Conservation (phyloP, 1,140 invertebrate genomes). For the Anastatus disparis region DNA sequence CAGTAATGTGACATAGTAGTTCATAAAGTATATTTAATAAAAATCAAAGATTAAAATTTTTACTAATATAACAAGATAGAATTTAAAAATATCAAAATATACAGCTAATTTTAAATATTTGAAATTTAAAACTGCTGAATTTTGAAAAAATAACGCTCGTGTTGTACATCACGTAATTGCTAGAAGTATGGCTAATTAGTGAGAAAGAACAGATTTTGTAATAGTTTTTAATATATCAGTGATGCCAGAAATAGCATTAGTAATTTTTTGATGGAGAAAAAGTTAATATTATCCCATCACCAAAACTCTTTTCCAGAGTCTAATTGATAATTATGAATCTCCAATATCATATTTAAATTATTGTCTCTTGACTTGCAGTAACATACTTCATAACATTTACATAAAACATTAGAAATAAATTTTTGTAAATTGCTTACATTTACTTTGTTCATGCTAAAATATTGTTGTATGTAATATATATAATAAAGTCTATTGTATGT, state of each 20-base stretch:
- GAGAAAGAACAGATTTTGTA: conserved; percentile 41
- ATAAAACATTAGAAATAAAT: background rate
- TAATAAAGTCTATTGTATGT: background rate
- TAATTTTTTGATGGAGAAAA: conserved; percentile 56
- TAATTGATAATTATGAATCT: conserved; percentile 20
- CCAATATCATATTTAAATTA: conserved; percentile 13
- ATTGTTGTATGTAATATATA: background rate
- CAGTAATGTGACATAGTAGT: conserved; percentile 19
- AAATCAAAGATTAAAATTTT: conserved; percentile 11
- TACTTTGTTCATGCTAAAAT: background rate
- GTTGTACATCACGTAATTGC: conserved; percentile 33
- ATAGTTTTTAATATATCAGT: conserved; percentile 57
- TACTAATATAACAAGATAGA: conserved; percentile 26
- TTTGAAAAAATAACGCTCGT: conserved; percentile 21
- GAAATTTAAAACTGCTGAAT: too few species aligned
- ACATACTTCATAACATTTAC: conserved; percentile 29
- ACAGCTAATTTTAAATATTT: conserved; percentile 24
- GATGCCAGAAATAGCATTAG: conserved; percentile 63
- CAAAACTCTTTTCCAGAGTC: conserved; percentile 45
- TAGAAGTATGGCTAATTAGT: conserved; percentile 24
- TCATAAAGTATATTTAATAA: conserved; percentile 20
- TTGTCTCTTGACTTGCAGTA: conserved; percentile 38
- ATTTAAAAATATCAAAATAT: conserved; percentile 23
- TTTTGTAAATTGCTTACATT: background rate
- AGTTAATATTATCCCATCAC: conserved; percentile 64